Evolutionary conservation across 2,797 vertebrate species (phyloP).

Genomic region (Prionace glauca): DNA sequence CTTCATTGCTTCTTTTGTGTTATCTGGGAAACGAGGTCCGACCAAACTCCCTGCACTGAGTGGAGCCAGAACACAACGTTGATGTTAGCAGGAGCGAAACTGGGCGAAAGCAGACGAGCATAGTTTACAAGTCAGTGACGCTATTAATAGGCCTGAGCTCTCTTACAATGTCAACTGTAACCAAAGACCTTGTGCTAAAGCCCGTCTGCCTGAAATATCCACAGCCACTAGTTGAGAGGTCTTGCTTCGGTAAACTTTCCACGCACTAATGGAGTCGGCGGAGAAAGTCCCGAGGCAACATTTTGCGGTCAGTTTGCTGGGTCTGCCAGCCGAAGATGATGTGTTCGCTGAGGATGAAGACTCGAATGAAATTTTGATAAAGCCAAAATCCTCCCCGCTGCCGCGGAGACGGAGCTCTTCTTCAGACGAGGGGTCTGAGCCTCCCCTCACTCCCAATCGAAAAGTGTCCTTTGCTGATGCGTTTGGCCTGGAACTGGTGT

Average conservation of each 20-base stretch:
- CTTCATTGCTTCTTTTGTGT: background rate
- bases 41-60: background rate
- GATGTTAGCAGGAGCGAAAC: background rate
- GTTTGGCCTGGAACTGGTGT: slow-evolving; percentile 86
- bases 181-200: slow-evolving; percentile 76
- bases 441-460: slow-evolving; percentile 56
- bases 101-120: slow-evolving; percentile 57
- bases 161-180: slow-evolving; percentile 84
- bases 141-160: slow-evolving; percentile 86
- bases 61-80: background rate
- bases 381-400: slow-evolving; percentile 68
- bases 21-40: background rate
- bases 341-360: slow-evolving; percentile 57
- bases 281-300: slow-evolving; percentile 53
- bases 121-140: slow-evolving; percentile 64
- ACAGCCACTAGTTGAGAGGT: slow-evolving; percentile 59
- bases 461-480: slow-evolving; percentile 95
- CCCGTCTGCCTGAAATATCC: slow-evolving; percentile 76
- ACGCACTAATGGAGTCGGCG: slow-evolving; percentile 78
- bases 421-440: slow-evolving; percentile 68
- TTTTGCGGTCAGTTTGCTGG: slow-evolving; percentile 61
- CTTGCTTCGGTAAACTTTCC: slow-evolving; percentile 61
- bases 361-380: slow-evolving; percentile 58
- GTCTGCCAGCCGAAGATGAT: slow-evolving; percentile 57
- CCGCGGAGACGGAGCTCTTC: slow-evolving; percentile 64